Evolutionary conservation across 2,888 invertebrate genomes (phyloP).

Genomic region (Mythimna impura): DNA sequence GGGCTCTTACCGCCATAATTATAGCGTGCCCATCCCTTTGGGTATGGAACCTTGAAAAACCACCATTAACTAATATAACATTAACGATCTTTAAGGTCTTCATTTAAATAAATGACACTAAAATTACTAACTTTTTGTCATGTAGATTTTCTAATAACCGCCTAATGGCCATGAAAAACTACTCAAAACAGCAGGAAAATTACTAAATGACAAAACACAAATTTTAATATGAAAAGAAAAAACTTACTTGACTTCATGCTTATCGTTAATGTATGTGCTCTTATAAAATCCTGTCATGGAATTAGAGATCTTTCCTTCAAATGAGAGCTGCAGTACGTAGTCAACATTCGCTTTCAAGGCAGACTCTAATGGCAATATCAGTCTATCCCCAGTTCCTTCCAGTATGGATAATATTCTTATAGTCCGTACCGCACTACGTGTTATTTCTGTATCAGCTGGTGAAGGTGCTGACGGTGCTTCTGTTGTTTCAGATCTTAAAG

Average conservation of each 20-base stretch:
- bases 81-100: neutral
- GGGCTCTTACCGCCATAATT: too few relatives aligned
- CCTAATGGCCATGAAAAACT: neutral
- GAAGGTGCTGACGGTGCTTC: constrained; percentile 35
- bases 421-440: constrained; percentile 80
- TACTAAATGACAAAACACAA: neutral
- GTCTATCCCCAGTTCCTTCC: constrained; percentile 79
- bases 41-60: too few relatives aligned
- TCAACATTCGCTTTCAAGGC: constrained; percentile 84
- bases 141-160: neutral
- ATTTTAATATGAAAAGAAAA: constrained; percentile 13
- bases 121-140: neutral
- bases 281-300: constrained; percentile 92
- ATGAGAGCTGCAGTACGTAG: constrained; percentile 90
- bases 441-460: constrained; percentile 78
- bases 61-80: neutral
- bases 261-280: constrained; percentile 90
- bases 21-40: too few relatives aligned
- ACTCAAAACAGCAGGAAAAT: neutral
- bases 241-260: constrained; percentile 84
- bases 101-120: neutral
- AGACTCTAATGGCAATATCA: constrained; percentile 79
- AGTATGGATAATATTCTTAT: constrained; percentile 79
- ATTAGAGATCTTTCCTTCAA: constrained; percentile 90
- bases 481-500: constrained; percentile 45